Evolutionary conservation across 2,113 vertebrate genomes (phyloP).

Genomic region (Mesoclemmys tuberculata): DNA sequence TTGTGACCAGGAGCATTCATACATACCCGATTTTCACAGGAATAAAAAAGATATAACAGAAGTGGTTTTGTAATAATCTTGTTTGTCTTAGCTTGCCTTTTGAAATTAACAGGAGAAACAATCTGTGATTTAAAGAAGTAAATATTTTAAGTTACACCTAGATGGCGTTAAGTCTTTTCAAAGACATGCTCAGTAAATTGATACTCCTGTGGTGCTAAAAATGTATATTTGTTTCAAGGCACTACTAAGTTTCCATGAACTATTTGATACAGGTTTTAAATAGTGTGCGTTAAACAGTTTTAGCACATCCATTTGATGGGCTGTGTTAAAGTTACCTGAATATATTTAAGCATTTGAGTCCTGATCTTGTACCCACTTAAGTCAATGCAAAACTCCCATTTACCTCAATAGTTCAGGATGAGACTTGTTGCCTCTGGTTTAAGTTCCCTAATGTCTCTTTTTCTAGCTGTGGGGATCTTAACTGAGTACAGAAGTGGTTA

Average conservation of each 20-base stretch:
- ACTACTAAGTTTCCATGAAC: not conserved
- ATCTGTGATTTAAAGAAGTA: not conserved
- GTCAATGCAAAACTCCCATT: not conserved
- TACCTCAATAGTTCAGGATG: not conserved
- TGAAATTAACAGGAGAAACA: not conserved
- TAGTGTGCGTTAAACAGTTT: not conserved
- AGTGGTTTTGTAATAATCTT: not conserved
- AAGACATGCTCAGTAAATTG: not conserved
- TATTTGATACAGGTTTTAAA: not conserved
- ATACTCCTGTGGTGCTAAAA: not conserved
- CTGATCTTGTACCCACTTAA: not conserved
- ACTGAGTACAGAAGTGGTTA: not conserved
- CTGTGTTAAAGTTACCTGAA: not conserved
- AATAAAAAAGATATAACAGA: slow-evolving; percentile 21
- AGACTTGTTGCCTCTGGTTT: not conserved
- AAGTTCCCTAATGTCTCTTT: not conserved
- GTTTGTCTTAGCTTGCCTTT: not conserved
- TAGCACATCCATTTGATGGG: not conserved
- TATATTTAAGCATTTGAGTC: not conserved
- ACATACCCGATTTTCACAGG: slow-evolving; percentile 4
- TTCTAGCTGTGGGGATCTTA: not conserved
- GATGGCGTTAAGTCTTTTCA: not conserved
- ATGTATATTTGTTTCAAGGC: not conserved
- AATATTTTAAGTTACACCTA: not conserved
- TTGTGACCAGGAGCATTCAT: not conserved